phyloP scores from a whole-genome alignment of 2,113 vertebrate species.

The Callipepla californica region DNA sequence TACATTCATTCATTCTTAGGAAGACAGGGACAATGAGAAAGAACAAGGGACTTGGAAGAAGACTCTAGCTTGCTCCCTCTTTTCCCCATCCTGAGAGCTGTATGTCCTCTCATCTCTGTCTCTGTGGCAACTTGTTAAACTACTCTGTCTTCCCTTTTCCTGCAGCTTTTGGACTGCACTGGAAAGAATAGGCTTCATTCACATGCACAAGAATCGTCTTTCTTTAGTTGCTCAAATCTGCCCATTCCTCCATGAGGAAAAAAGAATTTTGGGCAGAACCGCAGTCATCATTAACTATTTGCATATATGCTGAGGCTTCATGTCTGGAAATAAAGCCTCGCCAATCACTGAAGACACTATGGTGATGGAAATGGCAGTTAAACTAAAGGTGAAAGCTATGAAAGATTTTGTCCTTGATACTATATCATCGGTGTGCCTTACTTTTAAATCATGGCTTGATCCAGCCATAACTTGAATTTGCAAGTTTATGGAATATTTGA shows the following conservation, averaged over 20 bases:
- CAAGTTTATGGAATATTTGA: constrained; percentile 40
- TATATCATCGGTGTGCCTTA: neutral
- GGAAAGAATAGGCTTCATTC: neutral
- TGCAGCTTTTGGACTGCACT: neutral
- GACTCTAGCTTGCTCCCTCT: neutral
- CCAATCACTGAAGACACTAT: neutral
- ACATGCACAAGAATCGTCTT: neutral
- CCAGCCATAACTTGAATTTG: constrained; percentile 8
- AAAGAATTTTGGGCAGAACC: neutral
- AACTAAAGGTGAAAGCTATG: neutral
- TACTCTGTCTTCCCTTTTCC: neutral
- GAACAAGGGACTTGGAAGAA: neutral
- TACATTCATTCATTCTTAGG: neutral
- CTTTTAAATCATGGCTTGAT: neutral
- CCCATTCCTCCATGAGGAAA: neutral
- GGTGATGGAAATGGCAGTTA: neutral
- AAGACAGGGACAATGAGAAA: neutral
- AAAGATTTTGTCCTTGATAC: neutral
- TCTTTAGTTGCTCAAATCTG: neutral
- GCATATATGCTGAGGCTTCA: neutral
- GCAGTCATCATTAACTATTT: neutral
- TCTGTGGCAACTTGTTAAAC: neutral
- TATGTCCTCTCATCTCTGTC: neutral
- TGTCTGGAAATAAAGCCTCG: neutral
- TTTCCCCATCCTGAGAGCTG: neutral